phyloP scores from a whole-genome alignment of 2,797 vertebrate genomes.

The Sebastes kiyomatsui region DNA sequence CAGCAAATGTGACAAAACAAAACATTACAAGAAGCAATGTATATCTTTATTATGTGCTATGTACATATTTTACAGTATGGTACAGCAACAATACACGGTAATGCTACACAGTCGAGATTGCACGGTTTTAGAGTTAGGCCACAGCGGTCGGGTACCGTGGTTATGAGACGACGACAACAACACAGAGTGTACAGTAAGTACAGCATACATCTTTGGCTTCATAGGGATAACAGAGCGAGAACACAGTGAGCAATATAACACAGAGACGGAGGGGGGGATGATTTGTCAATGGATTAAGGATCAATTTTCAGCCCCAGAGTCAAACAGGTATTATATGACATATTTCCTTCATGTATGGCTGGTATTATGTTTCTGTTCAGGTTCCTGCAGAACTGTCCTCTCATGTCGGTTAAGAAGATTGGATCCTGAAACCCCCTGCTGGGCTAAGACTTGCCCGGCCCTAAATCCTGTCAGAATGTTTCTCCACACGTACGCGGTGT shows the following conservation, averaged over 20 bases:
- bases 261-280: background rate
- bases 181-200: constrained; percentile 44
- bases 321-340: background rate
- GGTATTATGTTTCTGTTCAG: background rate
- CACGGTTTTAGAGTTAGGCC: constrained; percentile 79
- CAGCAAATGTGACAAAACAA: background rate
- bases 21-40: constrained; percentile 74
- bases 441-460: constrained; percentile 11
- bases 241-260: background rate
- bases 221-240: constrained; percentile 18
- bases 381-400: background rate
- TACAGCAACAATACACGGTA: constrained; percentile 77
- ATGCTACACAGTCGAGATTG: constrained; percentile 79
- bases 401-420: constrained; percentile 12
- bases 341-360: background rate
- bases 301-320: background rate
- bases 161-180: constrained; percentile 43
- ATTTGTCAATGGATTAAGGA: background rate
- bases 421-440: constrained; percentile 24
- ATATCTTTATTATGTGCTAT: constrained; percentile 83
- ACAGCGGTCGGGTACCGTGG: constrained; percentile 75
- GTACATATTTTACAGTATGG: constrained; percentile 83
- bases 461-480: constrained; percentile 33
- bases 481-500: background rate
- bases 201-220: constrained; percentile 81